These are phyloP conservation scores for Diloba caeruleocephala DNA, from an alignment of 2,888 invertebrate species.

Conservation along the genomic window DNA sequence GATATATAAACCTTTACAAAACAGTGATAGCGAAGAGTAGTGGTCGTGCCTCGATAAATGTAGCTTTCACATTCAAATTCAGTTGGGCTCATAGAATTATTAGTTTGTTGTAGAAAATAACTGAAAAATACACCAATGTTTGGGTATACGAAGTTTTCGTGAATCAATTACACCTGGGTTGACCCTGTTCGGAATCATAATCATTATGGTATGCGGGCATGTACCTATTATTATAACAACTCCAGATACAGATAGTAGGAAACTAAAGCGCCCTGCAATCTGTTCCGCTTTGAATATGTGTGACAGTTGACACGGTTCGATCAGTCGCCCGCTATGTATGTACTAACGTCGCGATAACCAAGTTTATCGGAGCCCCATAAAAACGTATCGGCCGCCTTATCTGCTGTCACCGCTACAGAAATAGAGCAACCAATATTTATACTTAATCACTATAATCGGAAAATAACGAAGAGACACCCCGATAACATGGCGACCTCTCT, in stretches of 20 bases:
- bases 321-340: too few relatives aligned
- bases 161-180: too few relatives aligned
- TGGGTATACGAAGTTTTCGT: too few relatives aligned
- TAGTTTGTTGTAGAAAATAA: background rate
- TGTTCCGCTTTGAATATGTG: background rate
- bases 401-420: slow-evolving; percentile 58
- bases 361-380: slow-evolving; percentile 60
- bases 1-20: too few relatives aligned
- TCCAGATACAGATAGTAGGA: background rate
- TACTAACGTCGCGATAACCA: slow-evolving; percentile 59
- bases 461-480: slow-evolving; percentile 74
- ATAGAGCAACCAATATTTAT: slow-evolving; percentile 68
- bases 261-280: slow-evolving; percentile 1
- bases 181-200: too few relatives aligned
- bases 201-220: too few relatives aligned
- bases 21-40: background rate
- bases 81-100: background rate
- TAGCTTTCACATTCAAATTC: background rate
- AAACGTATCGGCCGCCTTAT: slow-evolving; percentile 59
- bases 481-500: slow-evolving; percentile 70
- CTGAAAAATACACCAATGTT: too few relatives aligned
- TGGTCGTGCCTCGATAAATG: background rate
- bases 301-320: background rate
- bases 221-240: background rate
- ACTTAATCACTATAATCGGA: slow-evolving; percentile 77